Evolutionary conservation across 2,113 vertebrate species (phyloP).

Genomic region (Peucedramus taeniatus): DNA sequence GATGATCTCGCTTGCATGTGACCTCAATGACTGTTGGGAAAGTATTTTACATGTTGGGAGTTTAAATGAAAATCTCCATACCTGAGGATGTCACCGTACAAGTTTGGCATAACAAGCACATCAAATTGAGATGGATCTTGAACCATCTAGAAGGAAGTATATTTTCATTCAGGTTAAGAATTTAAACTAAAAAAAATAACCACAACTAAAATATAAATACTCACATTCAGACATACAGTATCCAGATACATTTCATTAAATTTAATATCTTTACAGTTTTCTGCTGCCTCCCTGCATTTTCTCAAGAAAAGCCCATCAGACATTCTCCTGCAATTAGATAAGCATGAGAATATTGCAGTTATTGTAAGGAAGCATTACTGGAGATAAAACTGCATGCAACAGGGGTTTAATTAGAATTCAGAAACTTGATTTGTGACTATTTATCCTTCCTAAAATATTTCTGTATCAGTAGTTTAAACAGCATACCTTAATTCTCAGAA

Average conservation of each 20-base stretch:
- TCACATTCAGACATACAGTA: conserved; percentile 95
- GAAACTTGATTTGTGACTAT: not conserved
- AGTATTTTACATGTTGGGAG: not conserved
- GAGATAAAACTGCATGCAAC: not conserved
- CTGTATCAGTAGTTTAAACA: not conserved
- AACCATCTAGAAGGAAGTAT: conserved; percentile 83
- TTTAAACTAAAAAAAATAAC: not conserved
- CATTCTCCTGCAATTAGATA: conserved; percentile 85
- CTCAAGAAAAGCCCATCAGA: conserved; percentile 94
- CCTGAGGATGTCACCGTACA: conserved; percentile 97
- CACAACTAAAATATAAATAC: conserved; percentile 28
- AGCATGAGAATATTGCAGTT: not conserved
- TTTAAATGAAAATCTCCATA: conserved; percentile 44
- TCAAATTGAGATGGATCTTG: conserved; percentile 95
- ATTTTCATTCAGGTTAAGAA: not conserved
- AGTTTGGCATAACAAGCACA: conserved; percentile 95
- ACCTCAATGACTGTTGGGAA: not conserved
- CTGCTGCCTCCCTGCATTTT: conserved; percentile 93
- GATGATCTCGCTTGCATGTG: not conserved
- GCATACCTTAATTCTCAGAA: not conserved
- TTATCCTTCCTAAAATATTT: not conserved
- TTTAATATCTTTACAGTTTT: conserved; percentile 94
- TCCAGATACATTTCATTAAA: conserved; percentile 98
- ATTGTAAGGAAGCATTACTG: not conserved
- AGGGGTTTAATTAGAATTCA: not conserved